Percentiles rank a stretch among this genome's conserved stretches.
These are phyloP conservation scores for Myiopsitta monachus DNA, from an alignment of 2,113 vertebrate genomes.

Conservation along the genomic window DNA sequence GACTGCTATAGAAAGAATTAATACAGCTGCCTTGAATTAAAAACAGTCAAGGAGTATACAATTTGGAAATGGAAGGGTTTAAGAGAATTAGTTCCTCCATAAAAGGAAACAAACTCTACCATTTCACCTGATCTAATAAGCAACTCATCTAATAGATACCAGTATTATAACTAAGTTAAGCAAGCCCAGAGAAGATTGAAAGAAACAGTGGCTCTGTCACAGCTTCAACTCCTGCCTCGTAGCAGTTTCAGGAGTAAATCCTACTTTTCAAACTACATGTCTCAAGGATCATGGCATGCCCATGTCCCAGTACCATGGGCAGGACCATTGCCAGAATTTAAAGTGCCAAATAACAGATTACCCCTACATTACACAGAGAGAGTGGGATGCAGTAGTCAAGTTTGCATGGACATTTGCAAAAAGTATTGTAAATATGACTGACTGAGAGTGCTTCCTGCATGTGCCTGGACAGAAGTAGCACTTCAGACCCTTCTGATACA, in stretches of 20 bases:
- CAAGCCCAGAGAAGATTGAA: not conserved
- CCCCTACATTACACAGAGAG: not conserved
- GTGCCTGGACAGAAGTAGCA: not conserved
- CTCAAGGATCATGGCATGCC: not conserved
- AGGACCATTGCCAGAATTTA: not conserved
- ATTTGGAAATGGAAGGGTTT: not conserved
- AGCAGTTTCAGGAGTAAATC: not conserved
- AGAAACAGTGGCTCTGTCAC: not conserved
- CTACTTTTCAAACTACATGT: not conserved
- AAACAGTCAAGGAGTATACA: constrained; percentile 33
- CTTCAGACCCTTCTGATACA: not conserved
- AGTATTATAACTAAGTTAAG: not conserved
- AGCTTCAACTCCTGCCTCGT: not conserved
- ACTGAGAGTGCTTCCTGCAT: fast-evolving
- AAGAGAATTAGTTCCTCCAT: not conserved
- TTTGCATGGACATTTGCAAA: not conserved
- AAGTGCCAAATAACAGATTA: not conserved
- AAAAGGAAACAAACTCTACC: not conserved
- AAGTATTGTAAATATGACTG: not conserved
- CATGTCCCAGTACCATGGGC: not conserved
- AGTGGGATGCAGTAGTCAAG: not conserved
- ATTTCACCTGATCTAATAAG: not conserved
- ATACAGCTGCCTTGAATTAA: constrained; percentile 60
- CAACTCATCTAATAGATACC: not conserved
- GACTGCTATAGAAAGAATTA: constrained; percentile 28